Evolutionary conservation across 2,797 vertebrate genomes (phyloP), one percentile per base, ranked within the genome.

Genomic region (Nannoperca obscura): DNA sequence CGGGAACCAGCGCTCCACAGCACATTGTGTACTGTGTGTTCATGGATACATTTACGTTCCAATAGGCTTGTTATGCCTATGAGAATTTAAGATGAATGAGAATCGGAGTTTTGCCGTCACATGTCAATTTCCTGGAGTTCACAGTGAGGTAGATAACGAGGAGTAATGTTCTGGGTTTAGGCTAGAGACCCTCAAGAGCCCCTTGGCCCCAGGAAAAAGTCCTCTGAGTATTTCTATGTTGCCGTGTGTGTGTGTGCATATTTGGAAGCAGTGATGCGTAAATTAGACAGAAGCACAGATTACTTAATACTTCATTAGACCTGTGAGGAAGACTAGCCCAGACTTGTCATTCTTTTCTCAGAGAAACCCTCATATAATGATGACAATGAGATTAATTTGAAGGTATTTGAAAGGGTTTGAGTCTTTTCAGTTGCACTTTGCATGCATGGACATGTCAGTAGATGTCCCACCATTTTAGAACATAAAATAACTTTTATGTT

Each of bases 211-310:
- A 3, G 40, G n/a, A 76, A 44, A 61, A 74, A 67, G 61, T 38
- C 68, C 40, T 74, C 24, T 64, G 40, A 66, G 38, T 61, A 3
- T 36, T 14, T 44, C 34, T 4, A 20, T 9, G 75, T 66, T 64
- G 46, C 50, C 15, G 3, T 70, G 13, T 72, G 15, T 69, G n/a
- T 55, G 47, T 57, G 40, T 40, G 12, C 15, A 36, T 54, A 62
- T 84, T 58, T 64, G 52, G 58, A 68, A 46, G 68, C 67, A 66
- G 15, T 13, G 24, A 80, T 79, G 63, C 22, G 68, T 59, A 34
- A 75, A 60, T 59, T 34, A 58, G 49, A 66, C 40, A 22, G 47
- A 73, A 55, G 47, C 42, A 49, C 52, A 52, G 7, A 65, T 82
- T 1, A 32, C 27, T n/a, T 64, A n/a, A 46, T 61, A 62, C 32